Evolutionary conservation across 2,888 invertebrate species (phyloP).

Genomic region (Tortrix viridana): DNA sequence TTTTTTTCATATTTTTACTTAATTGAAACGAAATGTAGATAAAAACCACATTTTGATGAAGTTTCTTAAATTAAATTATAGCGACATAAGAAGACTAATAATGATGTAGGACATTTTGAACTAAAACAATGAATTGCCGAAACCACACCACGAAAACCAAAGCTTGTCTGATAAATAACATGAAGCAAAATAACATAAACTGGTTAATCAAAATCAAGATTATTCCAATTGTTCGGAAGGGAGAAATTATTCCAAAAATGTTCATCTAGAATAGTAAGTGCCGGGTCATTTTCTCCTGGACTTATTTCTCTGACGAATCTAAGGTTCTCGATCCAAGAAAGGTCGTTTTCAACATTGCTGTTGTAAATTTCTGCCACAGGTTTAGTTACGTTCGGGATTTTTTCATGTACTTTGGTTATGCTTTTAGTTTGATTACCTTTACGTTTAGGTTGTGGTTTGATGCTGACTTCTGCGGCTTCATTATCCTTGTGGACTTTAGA

Average conservation of each 20-base stretch:
- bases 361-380: constrained; percentile 20
- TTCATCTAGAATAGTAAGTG: constrained; percentile 45
- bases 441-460: background rate
- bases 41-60: too few relatives aligned
- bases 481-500: background rate
- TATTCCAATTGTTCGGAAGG: constrained; percentile 56
- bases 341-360: constrained; percentile 44
- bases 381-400: background rate
- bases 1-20: too few relatives aligned
- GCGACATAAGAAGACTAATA: background rate
- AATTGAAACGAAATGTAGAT: too few relatives aligned
- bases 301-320: constrained; percentile 61
- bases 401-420: background rate
- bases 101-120: background rate
- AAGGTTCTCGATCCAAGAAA: constrained; percentile 69
- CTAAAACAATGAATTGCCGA: too few relatives aligned
- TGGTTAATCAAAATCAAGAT: constrained; percentile 54
- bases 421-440: background rate
- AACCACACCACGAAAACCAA: too few relatives aligned
- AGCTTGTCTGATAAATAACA: too few relatives aligned
- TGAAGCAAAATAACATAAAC: too few relatives aligned
- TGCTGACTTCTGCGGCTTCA: background rate
- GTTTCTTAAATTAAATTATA: too few relatives aligned
- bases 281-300: constrained; percentile 54
- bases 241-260: constrained; percentile 62